These are phyloP conservation scores for Amphipoea lucens DNA, from an alignment of 2,888 invertebrate genomes.

Conservation along the genomic window DNA sequence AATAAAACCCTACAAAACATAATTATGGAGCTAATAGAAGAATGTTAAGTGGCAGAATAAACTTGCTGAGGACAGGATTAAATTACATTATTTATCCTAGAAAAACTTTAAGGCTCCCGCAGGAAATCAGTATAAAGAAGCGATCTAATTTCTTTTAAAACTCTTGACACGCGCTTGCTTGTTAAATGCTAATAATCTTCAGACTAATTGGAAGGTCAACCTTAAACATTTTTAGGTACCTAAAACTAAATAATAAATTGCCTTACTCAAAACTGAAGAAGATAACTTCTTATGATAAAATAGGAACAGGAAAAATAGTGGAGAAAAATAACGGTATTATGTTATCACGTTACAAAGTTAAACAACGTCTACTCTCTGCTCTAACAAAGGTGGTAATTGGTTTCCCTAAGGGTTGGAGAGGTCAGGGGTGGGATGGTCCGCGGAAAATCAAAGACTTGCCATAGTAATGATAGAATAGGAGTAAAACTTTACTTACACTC, in stretches of 20 bases:
- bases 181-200: slow-evolving; percentile 39
- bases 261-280: slow-evolving; percentile 14
- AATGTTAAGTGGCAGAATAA: slow-evolving; percentile 33
- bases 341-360: slow-evolving; percentile 45
- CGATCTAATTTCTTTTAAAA: slow-evolving; percentile 40
- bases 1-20: slow-evolving; percentile 26
- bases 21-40: slow-evolving; percentile 24
- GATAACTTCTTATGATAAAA: slow-evolving; percentile 35
- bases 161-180: slow-evolving; percentile 37
- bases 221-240: slow-evolving; percentile 8
- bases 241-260: background rate
- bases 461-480: background rate
- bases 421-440: background rate
- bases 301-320: slow-evolving; percentile 29
- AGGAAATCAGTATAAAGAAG: slow-evolving; percentile 54
- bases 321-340: slow-evolving; percentile 47
- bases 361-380: slow-evolving; percentile 32
- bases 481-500: background rate
- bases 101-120: slow-evolving; percentile 52
- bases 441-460: slow-evolving; percentile 8
- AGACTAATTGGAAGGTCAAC: slow-evolving; percentile 16
- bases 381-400: slow-evolving; percentile 54
- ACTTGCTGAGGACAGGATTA: slow-evolving; percentile 29
- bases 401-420: slow-evolving; percentile 27
- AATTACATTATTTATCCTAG: slow-evolving; percentile 52